Evolutionary conservation across 1,140 invertebrate species (phyloP), one percentile per base, ranked within the genome.

Genomic region (Araneus ventricosus): DNA sequence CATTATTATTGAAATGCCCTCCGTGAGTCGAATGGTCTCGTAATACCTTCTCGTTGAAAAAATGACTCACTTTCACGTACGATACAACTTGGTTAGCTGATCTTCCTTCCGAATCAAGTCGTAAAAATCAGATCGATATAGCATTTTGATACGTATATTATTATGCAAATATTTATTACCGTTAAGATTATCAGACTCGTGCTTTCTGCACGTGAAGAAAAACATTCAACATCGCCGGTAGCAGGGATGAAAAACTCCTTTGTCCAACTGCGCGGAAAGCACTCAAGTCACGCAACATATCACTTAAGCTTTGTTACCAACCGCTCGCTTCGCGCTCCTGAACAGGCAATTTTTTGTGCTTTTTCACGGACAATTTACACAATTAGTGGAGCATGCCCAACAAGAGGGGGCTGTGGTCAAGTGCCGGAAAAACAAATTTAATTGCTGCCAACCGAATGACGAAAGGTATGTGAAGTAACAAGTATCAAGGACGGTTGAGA

Each of bases 361-460:
- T 45, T 88, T 88, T 88, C 87, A 88, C 39, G 87, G 87, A 39
- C 87, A 88, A 88, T 88, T 88, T 88, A n/a, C 10, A 37, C 87
- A 39, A 88, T 88, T 88, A 88, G 61, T 88, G 87, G 87, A 88
- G 87, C 87, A 75, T 88, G 61, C 61, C 37, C 30, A 27, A 59
- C 41, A 45, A 45, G 41, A 27, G 37, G 20, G 80, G 17, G 34
- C 57, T 20, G 45, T 86, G 84, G 45, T 86, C 84, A 86, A 86
- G 41, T 34, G 30, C n/a, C 22, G 80, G 80, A 52, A 84, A 84
- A 41, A 84, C 34, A 75, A 75, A 34, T 75, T 75, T 75, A 75
- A 75, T 75, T 34, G 14, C 30, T 75, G 3, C 27, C 63, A 67
- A 67, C 27, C 63, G 27, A 52, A 52, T 52, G 45, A 17, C 45